Evolutionary conservation across 1,140 invertebrate genomes (phyloP).

Genomic region (Drosophila azteca): DNA sequence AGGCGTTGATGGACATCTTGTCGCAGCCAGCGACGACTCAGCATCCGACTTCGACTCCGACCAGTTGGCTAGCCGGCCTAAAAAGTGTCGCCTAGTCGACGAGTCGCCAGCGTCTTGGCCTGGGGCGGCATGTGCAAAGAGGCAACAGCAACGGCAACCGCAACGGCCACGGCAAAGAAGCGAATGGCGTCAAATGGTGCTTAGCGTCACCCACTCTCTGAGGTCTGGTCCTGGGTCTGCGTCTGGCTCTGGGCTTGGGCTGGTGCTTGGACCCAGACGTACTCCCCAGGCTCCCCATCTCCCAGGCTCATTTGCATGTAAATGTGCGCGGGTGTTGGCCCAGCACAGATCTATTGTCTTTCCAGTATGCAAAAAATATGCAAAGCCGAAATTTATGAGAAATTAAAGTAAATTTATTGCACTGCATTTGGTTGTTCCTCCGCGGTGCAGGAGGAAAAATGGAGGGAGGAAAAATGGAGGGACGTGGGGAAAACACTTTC

Average conservation of each 20-base stretch:
- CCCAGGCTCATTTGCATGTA: constrained; percentile 73
- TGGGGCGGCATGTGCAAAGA: constrained; percentile 34
- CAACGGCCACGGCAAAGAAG: constrained; percentile 10
- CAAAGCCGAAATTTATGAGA: constrained; percentile 80
- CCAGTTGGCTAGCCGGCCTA: constrained; percentile 33
- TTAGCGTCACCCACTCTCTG: constrained; percentile 74
- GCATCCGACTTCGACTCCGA: neutral
- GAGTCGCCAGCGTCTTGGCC: constrained; percentile 26
- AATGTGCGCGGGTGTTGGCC: constrained; percentile 80
- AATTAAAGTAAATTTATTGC: constrained; percentile 82
- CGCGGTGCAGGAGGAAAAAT: too few relatives aligned
- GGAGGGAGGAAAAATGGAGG: too few relatives aligned
- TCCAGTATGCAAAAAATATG: constrained; percentile 70
- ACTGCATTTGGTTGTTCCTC: constrained; percentile 50
- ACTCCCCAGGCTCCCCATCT: constrained; percentile 29
- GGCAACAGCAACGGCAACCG: too few relatives aligned
- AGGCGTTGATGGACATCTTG: constrained; percentile 82
- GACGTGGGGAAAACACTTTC: constrained; percentile 64
- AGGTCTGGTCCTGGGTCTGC: neutral
- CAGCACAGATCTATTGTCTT: constrained; percentile 74
- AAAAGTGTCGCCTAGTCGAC: constrained; percentile 63
- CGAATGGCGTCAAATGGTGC: constrained; percentile 72
- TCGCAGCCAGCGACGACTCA: constrained; percentile 31
- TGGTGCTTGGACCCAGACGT: constrained; percentile 22
- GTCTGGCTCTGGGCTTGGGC: neutral